A percentile compares a stretch with the other conserved stretches of the same genome.
Conservation (phyloP, 2,113 vertebrate species). For the Trachemys scripta region DNA sequence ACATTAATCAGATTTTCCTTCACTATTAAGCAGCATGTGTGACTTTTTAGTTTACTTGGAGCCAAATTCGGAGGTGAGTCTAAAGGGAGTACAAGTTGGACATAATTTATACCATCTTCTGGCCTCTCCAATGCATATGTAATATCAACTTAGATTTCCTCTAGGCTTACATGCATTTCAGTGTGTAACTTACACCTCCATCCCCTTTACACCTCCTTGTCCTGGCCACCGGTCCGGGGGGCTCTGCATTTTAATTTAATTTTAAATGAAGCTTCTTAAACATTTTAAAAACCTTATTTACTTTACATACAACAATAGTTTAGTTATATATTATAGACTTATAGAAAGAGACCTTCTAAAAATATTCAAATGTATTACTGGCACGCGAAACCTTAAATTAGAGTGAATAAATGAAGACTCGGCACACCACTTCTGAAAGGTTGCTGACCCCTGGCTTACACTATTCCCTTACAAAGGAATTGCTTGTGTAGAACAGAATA, state of each 20-base stretch:
- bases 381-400: too few species aligned
- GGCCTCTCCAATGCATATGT: background rate
- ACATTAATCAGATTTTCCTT: background rate
- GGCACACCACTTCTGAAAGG: too few species aligned
- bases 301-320: too few species aligned
- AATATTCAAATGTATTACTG: too few species aligned
- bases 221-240: too few species aligned
- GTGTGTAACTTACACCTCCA: background rate
- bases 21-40: background rate
- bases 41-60: background rate
- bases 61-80: background rate
- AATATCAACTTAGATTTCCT: background rate
- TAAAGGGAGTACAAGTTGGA: background rate
- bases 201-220: background rate
- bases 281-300: too few species aligned
- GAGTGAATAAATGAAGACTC: too few species aligned
- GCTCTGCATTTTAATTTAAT: too few species aligned
- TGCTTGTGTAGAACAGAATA: background rate
- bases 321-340: too few species aligned
- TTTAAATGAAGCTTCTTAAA: too few species aligned
- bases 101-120: background rate
- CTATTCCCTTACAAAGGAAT: rapidly evolving
- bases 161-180: background rate
- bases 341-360: too few species aligned
- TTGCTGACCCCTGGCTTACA: background rate